Evolutionary conservation across 1,140 invertebrate species (phyloP), one percentile per base, ranked within the genome.

Genomic region (Microvelia longipes): DNA sequence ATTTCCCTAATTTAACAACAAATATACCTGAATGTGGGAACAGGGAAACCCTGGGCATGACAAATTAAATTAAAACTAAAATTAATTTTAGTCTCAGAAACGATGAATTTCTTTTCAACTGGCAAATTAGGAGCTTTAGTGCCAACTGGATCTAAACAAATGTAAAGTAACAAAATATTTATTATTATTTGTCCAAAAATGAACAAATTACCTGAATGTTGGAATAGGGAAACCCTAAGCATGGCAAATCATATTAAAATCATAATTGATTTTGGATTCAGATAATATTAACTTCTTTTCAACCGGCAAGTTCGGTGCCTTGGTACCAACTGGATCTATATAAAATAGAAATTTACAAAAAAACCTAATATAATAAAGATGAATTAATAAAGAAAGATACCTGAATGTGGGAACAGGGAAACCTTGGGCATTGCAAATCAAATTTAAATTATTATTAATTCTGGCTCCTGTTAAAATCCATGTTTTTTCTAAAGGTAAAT

Each of bases 291-390:
- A 69, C 66, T 63, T 74, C 70, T 28, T 67, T 66, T 86, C 83
- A 69, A 83, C 85, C 61, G 85, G 79, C 74, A 90, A 85, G 69
- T 85, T 84, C 19, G 87, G 87, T 64, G 86, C 83, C 81, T 87
- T 88, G 72, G 87, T 85, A 73, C 87, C 85, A 71, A 90, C 83
- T 5, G 88, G 88, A 79, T 90, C 88, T 87, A 71, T 50, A 67
- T 24, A 25, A 68, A 28, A 24, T 24, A 77, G 79, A 83, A 64
- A 24, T 5, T 64, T 64, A 24, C 11, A 64, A 24, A 2, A 64
- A 15, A 64, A 64, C 25, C 24, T 64, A 64, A 14, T 50, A 11
- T 50, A 50, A 5, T 11, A 19, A 50, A 50, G 19, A 50, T 50
- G 19, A 50, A 11, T 50, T 50, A 19, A 19, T 5, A 50, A 50